A percentile compares a stretch with the other conserved stretches of the same genome.
These are phyloP conservation scores for Gopherus flavomarginatus DNA, from an alignment of 2,113 vertebrate genomes.

Conservation along the genomic window DNA sequence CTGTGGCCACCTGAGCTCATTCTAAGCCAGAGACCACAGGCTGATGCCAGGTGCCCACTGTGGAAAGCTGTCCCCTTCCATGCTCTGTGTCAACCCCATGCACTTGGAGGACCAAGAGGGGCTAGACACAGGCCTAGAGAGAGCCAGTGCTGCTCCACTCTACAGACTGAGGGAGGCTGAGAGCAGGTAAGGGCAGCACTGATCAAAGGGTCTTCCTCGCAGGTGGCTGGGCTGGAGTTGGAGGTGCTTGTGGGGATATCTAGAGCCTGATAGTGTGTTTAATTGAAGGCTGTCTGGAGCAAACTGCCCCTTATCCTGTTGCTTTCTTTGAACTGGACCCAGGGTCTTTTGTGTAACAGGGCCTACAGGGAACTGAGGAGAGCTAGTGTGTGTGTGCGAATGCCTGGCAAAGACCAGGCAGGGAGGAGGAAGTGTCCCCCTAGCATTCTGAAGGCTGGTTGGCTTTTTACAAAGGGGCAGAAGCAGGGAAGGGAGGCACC, in stretches of 20 bases:
- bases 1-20: not conserved
- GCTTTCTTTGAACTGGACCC: not conserved
- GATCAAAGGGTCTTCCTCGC: not conserved
- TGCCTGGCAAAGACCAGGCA: not conserved
- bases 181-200: not conserved
- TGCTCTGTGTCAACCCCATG: not conserved
- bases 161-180: not conserved
- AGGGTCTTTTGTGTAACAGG: not conserved
- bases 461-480: not conserved
- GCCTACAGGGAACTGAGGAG: not conserved
- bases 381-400: too few species aligned
- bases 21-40: not conserved
- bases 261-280: not conserved
- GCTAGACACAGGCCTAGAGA: too few species aligned
- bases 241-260: not conserved
- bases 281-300: not conserved
- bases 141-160: not conserved
- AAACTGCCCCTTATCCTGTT: not conserved
- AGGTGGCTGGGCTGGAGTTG: too few species aligned
- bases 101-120: not conserved
- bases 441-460: not conserved
- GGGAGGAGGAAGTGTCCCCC: not conserved
- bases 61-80: not conserved
- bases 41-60: not conserved
- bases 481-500: not conserved